Base-by-base conservation (phyloP, 2,888 invertebrate species). In the Belgica antarctica region DNA sequence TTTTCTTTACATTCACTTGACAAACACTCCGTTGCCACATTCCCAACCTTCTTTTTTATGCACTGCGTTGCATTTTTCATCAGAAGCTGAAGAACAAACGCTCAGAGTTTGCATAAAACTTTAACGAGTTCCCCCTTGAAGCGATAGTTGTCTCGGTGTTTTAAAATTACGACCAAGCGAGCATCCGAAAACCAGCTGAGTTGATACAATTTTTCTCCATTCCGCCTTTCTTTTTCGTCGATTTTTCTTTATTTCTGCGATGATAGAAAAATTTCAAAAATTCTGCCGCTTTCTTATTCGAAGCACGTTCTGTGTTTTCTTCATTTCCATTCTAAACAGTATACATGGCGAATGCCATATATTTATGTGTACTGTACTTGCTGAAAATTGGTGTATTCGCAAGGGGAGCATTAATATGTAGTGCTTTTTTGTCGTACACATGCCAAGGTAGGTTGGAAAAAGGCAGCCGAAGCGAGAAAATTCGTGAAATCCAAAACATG, bases 231-330 rank as follows among this genome's bases (percentile, higher is more conserved):
- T 41, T 12, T 3, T 41, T 41, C 15, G 10, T 41, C 12, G 5
- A 31, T 31, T 10, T n/a, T 22, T 52, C 52, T 22, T 22, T n/a
- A 4, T 1, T 52, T 27, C 12, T 27, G 7, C 25, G 27, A 24
- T 27, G 27, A 59, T n/a, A 24, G 27, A 59, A 59, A 59, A 59
- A 24, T 24, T 27, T 25, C 8, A 62, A 62, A 57, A 31, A 57
- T 68, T 68, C 68, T n/a, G n/a, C n/a, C n/a, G n/a, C 25, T 25
- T 59, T n/a, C 7, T 1, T 27, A 68, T 68, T 68, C 68, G 57
- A 46, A 57, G 52, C 68, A 68, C 68, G 68, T 68, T 68, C 57
- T 68, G 68, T 47, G 68, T 68, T 68, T 68, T 68, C 68, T 68
- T 68, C 68, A 68, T 68, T 68, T 68, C 57, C 68, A 25, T 68